phyloP scores from a whole-genome alignment of 2,888 invertebrate species.

The Meghimatium bilineatum region DNA sequence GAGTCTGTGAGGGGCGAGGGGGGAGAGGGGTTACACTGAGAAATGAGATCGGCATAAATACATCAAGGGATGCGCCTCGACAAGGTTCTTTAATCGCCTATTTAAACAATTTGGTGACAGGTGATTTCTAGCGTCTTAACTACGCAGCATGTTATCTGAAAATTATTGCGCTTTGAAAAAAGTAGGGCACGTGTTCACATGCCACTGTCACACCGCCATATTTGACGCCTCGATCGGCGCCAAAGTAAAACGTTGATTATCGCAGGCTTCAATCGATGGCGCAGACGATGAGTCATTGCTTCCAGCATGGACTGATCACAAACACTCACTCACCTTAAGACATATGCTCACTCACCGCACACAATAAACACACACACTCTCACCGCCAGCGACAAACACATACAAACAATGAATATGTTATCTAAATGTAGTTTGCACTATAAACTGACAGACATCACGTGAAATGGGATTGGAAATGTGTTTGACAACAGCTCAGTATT shows the following conservation, averaged over 20 bases:
- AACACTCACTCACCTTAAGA: background rate
- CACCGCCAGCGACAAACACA: background rate
- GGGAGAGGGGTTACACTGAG: background rate
- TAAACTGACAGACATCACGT: background rate
- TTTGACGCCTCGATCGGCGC: background rate
- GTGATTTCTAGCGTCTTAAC: background rate
- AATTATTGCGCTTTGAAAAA: background rate
- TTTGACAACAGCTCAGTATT: background rate
- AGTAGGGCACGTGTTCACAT: background rate
- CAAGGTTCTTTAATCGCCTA: too few relatives aligned
- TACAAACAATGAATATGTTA: background rate
- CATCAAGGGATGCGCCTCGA: too few relatives aligned
- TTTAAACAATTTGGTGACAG: background rate
- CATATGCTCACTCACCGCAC: background rate
- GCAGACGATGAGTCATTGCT: constrained; percentile 15
- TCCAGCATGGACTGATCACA: background rate
- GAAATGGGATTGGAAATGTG: background rate
- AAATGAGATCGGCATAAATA: background rate
- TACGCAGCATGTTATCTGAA: background rate
- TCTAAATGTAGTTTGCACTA: background rate
- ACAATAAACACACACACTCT: background rate
- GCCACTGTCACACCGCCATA: background rate
- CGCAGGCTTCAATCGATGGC: constrained; percentile 11
- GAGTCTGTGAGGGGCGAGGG: too few relatives aligned
- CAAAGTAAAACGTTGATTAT: constrained; percentile 1